A percentile compares a stretch with the other conserved stretches of the same genome.
These are phyloP conservation scores for Antechinus stuartii DNA, from an alignment of 2,113 vertebrate genomes.

Conservation along the genomic window DNA sequence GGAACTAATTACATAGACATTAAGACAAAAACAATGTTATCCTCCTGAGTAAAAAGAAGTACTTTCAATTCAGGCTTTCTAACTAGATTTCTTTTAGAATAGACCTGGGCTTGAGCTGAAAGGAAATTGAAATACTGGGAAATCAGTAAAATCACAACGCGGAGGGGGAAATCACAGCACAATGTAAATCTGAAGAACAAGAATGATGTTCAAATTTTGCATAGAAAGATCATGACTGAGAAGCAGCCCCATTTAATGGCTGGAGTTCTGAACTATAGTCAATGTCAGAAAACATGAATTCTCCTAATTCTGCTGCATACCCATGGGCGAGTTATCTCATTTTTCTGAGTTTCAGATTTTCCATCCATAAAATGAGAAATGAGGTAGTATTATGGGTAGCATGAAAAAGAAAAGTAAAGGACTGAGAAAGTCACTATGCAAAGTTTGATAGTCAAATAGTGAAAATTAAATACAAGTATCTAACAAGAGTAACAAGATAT, in stretches of 20 bases:
- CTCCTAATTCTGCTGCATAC: background rate
- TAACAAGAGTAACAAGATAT: background rate
- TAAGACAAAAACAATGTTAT: background rate
- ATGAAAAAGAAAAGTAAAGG: background rate
- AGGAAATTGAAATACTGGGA: background rate
- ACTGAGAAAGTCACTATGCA: background rate
- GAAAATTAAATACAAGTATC: background rate
- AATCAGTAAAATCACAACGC: background rate
- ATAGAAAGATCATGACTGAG: background rate
- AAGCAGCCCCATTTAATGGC: background rate
- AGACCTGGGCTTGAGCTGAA: background rate
- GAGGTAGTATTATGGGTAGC: background rate
- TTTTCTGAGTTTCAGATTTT: background rate
- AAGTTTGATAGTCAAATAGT: background rate
- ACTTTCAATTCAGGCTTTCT: slow-evolving; percentile 18
- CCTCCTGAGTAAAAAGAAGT: slow-evolving; percentile 4
- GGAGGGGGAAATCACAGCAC: background rate
- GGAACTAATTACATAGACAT: background rate
- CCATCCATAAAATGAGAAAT: background rate
- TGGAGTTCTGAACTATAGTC: background rate
- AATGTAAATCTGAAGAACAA: background rate
- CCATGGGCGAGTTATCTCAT: background rate
- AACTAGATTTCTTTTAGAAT: slow-evolving; percentile 1
- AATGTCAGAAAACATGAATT: background rate
- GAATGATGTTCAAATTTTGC: background rate